These are phyloP conservation scores for Cygnus atratus DNA, from an alignment of 2,113 vertebrate genomes.

Conservation along the genomic window DNA sequence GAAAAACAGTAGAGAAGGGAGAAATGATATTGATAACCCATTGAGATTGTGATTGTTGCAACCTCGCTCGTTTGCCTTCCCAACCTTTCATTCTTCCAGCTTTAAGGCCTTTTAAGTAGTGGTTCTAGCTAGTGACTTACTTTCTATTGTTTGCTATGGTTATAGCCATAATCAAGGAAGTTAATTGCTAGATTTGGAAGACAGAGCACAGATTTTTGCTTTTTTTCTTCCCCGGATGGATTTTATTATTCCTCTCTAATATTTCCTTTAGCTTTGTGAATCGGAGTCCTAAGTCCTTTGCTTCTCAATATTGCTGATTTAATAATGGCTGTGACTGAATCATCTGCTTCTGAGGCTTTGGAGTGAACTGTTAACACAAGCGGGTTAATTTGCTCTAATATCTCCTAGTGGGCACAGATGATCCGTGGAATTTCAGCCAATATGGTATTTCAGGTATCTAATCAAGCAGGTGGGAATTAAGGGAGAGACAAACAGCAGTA, in stretches of 20 bases:
- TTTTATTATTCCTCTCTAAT: background rate
- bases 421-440: background rate
- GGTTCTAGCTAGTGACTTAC: background rate
- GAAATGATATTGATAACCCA: background rate
- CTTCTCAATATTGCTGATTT: background rate
- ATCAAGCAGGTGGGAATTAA: background rate
- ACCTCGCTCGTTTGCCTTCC: background rate
- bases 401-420: background rate
- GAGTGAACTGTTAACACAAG: background rate
- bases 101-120: background rate
- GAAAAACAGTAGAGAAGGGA: background rate
- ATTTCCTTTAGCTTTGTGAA: background rate
- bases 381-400: background rate
- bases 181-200: background rate
- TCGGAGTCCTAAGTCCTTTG: background rate
- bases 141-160: background rate
- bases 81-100: background rate
- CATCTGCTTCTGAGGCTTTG: background rate
- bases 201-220: background rate
- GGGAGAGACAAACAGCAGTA: background rate
- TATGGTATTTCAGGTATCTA: background rate
- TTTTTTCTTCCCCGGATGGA: background rate
- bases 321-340: background rate
- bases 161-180: background rate
- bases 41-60: background rate